phyloP scores from a whole-genome alignment of 2,113 vertebrate species.

The Notarius lentiginosus region DNA sequence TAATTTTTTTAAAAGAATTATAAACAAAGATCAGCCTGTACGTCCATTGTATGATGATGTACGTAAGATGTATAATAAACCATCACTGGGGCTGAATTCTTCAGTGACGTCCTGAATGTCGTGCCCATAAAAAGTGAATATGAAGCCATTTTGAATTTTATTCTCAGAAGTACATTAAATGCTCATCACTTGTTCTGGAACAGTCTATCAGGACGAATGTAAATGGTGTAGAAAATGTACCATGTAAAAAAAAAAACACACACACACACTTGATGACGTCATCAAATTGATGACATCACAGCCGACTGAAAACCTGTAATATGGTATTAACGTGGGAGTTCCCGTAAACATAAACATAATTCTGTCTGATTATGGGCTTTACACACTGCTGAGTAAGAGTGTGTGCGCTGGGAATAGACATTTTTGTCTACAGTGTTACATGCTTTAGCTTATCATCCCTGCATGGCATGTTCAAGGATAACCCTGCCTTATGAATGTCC shows the following conservation, averaged over 20 bases:
- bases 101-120: background rate
- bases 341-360: conserved; percentile 22
- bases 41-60: too few species aligned
- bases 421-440: background rate
- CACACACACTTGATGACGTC: background rate
- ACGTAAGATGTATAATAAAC: too few species aligned
- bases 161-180: background rate
- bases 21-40: background rate
- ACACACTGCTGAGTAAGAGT: conserved; percentile 22
- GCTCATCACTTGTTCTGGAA: background rate
- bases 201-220: background rate
- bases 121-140: background rate
- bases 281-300: background rate
- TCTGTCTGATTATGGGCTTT: conserved; percentile 17
- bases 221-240: background rate
- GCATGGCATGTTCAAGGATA: background rate
- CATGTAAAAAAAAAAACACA: background rate
- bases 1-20: background rate
- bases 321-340: conserved; percentile 11
- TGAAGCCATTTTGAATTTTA: background rate
- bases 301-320: background rate
- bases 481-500: background rate
- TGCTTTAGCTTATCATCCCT: background rate
- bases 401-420: conserved; percentile 54
- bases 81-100: too few species aligned